phyloP scores from a whole-genome alignment of 2,797 vertebrate species.

The Centropyge bicolor region DNA sequence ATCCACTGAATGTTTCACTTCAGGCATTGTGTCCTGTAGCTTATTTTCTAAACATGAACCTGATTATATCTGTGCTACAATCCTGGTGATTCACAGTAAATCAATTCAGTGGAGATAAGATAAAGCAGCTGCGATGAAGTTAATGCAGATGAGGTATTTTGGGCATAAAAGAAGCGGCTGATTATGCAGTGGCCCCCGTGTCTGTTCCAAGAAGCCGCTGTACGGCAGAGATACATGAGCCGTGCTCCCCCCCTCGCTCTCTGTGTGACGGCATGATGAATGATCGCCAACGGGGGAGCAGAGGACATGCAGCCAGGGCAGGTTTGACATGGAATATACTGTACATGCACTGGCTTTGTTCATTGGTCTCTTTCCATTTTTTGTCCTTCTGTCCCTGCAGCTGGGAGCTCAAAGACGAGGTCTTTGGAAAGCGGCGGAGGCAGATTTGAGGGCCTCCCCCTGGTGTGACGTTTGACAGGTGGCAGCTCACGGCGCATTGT shows the following conservation, averaged over 20 bases:
- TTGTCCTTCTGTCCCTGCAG: slow-evolving; percentile 28
- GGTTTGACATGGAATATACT: slow-evolving; percentile 64
- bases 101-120: slow-evolving; percentile 68
- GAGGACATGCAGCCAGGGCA: slow-evolving; percentile 55
- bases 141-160: slow-evolving; percentile 78
- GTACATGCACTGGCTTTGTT: slow-evolving; percentile 60
- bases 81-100: slow-evolving; percentile 67
- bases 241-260: slow-evolving; percentile 10
- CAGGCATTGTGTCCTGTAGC: slow-evolving; percentile 60
- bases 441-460: slow-evolving; percentile 52
- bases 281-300: slow-evolving; percentile 57
- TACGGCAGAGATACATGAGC: slow-evolving; percentile 62
- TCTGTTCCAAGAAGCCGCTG: slow-evolving; percentile 61
- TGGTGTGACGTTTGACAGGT: slow-evolving; percentile 66
- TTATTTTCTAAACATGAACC: slow-evolving; percentile 74
- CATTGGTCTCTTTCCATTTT: slow-evolving; percentile 19
- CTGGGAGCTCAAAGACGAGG: slow-evolving; percentile 19
- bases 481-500: slow-evolving; percentile 52
- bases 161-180: slow-evolving; percentile 64
- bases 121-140: slow-evolving; percentile 62
- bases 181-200: slow-evolving; percentile 65
- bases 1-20: slow-evolving; percentile 45
- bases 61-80: slow-evolving; percentile 60
- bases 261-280: slow-evolving; percentile 76
- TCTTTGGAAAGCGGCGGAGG: slow-evolving; percentile 17